Base-by-base conservation (phyloP, 1,140 invertebrate species). In the Drosophila trapezifrons region DNA sequence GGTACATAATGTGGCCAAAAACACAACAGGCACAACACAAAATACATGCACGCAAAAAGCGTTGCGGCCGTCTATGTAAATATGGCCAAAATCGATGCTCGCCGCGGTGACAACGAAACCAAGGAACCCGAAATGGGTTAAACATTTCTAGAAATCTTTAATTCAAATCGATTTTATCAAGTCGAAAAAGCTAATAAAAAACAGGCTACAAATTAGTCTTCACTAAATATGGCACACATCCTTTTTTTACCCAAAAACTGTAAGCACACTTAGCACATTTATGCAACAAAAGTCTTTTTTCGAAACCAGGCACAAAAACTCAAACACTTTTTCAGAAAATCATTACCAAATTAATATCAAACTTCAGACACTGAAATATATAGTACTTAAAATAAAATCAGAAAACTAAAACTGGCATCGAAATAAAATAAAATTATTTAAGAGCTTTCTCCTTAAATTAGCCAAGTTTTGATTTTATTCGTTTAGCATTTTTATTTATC, bases 1-100 rank as follows among this genome's bases (percentile, higher is more conserved):
- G 70, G 76, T 84, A 87, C 65, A 87, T 89, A 80, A 84, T 80
- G 59, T 84, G 69, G 46, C 62, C 52, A 76, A 85, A 86, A 63
- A 66, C 73, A 69, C 76, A 80, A 69, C 55, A 64, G 45, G 40
- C 59, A 63, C 70, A 40, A 62, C 45, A 62, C 45, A 54, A 69
- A 74, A 78, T 60, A 80, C 57, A 80, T 67, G 55, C 81, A 70
- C 56, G 49, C 62, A 82, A 65, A 64, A 81, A 67, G 66, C 46
- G 56, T 66, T 80, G 57, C 64, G 69, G 51, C 45, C 27, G 15
- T 45, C 51, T 73, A 63, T 72, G 63, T 57, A 75, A 83, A 73
- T 74, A 74, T 25, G 40, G 77, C 70, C 42, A 67, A 86, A 86
- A 83, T 86, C 84, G 76, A 87, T 87, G 83, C 65, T 51, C 22